Evolutionary conservation across 2,113 vertebrate genomes (phyloP).

Genomic region (Cheilinus undulatus): DNA sequence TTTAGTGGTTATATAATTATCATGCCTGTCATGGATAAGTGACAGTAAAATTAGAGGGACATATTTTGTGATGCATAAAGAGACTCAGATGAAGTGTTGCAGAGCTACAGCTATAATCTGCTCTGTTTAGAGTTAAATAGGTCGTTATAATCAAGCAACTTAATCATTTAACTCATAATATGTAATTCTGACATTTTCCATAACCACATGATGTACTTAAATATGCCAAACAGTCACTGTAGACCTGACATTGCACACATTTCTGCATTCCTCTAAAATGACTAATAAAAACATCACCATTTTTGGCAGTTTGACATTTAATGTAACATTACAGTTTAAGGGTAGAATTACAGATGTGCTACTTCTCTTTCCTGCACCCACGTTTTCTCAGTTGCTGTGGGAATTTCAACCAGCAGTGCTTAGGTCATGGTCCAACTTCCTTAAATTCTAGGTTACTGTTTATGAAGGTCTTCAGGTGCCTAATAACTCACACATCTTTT

Average conservation of each 20-base stretch:
- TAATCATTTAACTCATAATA: constrained; percentile 12
- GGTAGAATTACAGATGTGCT: background rate
- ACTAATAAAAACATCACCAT: too few species aligned
- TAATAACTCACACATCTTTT: constrained; percentile 23
- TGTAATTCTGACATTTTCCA: constrained; percentile 20
- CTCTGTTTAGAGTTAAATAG: constrained; percentile 2
- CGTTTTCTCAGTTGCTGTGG: constrained; percentile 24
- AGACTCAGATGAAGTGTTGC: constrained; percentile 22
- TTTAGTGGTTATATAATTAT: constrained; percentile 38
- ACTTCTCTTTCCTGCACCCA: too few species aligned
- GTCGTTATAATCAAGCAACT: constrained; percentile 30
- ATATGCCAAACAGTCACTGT: constrained; percentile 2
- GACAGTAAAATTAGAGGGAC: constrained; percentile 26
- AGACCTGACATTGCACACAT: background rate
- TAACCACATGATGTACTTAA: constrained; percentile 18
- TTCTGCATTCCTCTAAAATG: background rate
- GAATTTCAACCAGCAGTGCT: constrained; percentile 31
- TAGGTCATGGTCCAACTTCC: constrained; percentile 7
- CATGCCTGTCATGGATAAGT: constrained; percentile 20
- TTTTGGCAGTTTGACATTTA: background rate
- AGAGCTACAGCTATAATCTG: constrained; percentile 19
- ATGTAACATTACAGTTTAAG: background rate
- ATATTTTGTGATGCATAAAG: constrained; percentile 21
- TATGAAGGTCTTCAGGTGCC: constrained; percentile 1
- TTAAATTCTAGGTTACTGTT: constrained; percentile 15